These are phyloP conservation scores for Pseudoatta argentina DNA, from an alignment of 1,140 invertebrate species.

Conservation along the genomic window DNA sequence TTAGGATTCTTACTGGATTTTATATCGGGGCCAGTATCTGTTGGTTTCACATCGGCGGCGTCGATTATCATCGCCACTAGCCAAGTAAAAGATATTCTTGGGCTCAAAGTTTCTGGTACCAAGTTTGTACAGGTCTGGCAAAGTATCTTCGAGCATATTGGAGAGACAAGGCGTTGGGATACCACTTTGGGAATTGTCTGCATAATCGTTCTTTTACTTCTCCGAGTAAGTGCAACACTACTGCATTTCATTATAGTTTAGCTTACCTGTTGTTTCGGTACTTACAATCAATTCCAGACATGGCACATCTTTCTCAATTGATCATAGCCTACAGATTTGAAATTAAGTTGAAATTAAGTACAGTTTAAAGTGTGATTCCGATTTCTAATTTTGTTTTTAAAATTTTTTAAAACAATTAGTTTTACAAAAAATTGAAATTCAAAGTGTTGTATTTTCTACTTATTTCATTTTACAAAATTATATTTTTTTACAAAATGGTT, in stretches of 20 bases:
- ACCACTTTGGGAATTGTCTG: constrained; percentile 89
- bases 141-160: constrained; percentile 89
- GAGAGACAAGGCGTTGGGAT: constrained; percentile 90
- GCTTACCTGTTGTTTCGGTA: neutral
- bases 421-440: neutral
- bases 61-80: constrained; percentile 95
- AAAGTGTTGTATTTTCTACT: neutral
- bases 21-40: constrained; percentile 96
- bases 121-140: constrained; percentile 90
- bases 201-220: constrained; percentile 89
- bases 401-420: neutral
- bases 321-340: neutral
- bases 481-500: neutral
- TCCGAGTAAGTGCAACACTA: constrained; percentile 87
- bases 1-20: constrained; percentile 91
- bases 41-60: constrained; percentile 95
- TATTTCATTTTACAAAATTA: neutral
- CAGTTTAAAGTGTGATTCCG: neutral
- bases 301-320: neutral
- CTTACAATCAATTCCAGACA: neutral
- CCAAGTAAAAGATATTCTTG: constrained; percentile 93
- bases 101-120: constrained; percentile 89
- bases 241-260: constrained; percentile 12
- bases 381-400: neutral
- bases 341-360: neutral